Percentiles rank a stretch among this genome's conserved stretches.
Evolutionary conservation across 2,113 vertebrate genomes (phyloP).

Genomic region (Aegithalos caudatus): DNA sequence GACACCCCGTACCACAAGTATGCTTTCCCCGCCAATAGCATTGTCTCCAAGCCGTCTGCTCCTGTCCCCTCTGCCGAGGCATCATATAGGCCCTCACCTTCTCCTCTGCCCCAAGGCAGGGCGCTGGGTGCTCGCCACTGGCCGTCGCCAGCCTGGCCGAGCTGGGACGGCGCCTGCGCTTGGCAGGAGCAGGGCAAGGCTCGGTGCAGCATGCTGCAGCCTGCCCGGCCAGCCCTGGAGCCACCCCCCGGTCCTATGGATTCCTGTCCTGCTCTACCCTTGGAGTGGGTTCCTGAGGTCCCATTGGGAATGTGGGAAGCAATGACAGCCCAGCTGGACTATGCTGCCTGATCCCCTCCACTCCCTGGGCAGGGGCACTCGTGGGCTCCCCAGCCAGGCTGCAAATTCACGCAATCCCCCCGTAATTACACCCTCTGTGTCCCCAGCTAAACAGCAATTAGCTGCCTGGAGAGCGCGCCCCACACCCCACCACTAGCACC

Average conservation of each 20-base stretch:
- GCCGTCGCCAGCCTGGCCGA: not conserved
- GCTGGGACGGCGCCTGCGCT: not conserved
- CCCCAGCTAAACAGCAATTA: conserved; percentile 54
- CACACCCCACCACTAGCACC: conserved; percentile 4
- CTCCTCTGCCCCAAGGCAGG: not conserved
- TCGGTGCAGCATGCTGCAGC: not conserved
- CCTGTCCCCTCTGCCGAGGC: not conserved
- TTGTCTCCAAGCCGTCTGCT: not conserved
- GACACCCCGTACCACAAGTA: not conserved
- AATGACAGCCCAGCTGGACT: not conserved
- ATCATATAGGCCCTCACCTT: not conserved
- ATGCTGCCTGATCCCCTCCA: not conserved
- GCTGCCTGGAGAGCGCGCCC: not conserved
- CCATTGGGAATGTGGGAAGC: not conserved
- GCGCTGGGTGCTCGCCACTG: not conserved
- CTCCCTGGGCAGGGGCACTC: not conserved
- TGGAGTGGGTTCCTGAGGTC: not conserved
- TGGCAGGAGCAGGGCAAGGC: not conserved
- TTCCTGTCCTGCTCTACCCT: not conserved
- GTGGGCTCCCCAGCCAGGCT: not conserved
- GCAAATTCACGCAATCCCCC: not conserved
- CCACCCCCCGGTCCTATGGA: not conserved
- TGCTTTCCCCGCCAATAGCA: not conserved
- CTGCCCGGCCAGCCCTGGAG: not conserved
- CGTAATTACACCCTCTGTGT: conserved; percentile 19